Percentiles rank a stretch among this genome's conserved stretches.
These are phyloP conservation scores for Neocrepidodera transversa DNA, from an alignment of 2,888 invertebrate genomes.

Conservation along the genomic window DNA sequence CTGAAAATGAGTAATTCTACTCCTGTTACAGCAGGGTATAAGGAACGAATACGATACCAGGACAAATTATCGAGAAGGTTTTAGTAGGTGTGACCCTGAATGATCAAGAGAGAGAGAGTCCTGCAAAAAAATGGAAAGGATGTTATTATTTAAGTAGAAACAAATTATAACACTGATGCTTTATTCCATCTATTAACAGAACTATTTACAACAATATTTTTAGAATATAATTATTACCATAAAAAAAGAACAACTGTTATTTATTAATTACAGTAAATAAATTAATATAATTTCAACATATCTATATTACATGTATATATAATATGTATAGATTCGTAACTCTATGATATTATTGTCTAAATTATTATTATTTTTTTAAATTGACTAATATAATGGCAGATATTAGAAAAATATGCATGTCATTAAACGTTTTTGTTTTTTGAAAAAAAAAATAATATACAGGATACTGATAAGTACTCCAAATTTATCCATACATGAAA, in stretches of 20 bases:
- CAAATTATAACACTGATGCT: constrained; percentile 34
- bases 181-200: constrained; percentile 44
- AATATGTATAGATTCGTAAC: constrained; percentile 12
- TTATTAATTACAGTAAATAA: constrained; percentile 3
- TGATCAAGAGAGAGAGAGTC: too few relatives aligned
- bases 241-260: not conserved
- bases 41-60: too few relatives aligned
- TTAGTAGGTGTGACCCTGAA: too few relatives aligned
- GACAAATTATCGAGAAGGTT: too few relatives aligned
- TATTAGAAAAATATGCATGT: not conserved
- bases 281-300: constrained; percentile 11
- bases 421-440: too few relatives aligned
- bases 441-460: too few relatives aligned
- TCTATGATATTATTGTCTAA: constrained; percentile 17
- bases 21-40: too few relatives aligned
- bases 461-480: too few relatives aligned
- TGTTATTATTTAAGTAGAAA: too few relatives aligned
- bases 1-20: too few relatives aligned
- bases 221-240: constrained; percentile 13
- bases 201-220: constrained; percentile 37
- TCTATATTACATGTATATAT: constrained; percentile 19
- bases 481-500: too few relatives aligned
- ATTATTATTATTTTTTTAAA: constrained; percentile 15
- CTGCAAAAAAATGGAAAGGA: too few relatives aligned
- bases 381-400: constrained; percentile 21